Evolutionary conservation across 2,113 vertebrate species (phyloP).

Genomic region (Romanogobio albipinnatus): DNA sequence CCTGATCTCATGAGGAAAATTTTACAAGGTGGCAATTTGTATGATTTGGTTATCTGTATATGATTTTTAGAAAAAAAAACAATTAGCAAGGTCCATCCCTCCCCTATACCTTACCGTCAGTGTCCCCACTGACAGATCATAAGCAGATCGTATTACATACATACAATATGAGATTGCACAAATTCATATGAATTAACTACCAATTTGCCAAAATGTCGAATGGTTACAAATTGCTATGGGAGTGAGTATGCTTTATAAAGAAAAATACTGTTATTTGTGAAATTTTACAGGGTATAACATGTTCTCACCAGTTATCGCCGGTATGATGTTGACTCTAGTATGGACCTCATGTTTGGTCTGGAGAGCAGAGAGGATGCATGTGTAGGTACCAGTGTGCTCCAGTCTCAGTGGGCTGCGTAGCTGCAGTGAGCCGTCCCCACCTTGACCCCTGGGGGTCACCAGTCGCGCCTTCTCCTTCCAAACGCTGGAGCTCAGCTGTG

Average conservation of each 20-base stretch:
- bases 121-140: too few relatives aligned
- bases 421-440: constrained; percentile 72
- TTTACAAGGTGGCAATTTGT: too few relatives aligned
- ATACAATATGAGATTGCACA: too few relatives aligned
- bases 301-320: constrained; percentile 51
- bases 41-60: too few relatives aligned
- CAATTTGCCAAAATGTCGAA: too few relatives aligned
- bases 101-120: too few relatives aligned
- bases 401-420: constrained; percentile 62
- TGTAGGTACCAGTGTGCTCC: constrained; percentile 71
- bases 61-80: too few relatives aligned
- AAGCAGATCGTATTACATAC: too few relatives aligned
- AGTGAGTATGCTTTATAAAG: neutral
- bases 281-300: neutral
- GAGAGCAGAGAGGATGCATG: constrained; percentile 63
- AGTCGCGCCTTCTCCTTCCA: constrained; percentile 67
- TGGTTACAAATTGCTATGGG: too few relatives aligned
- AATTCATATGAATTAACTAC: too few relatives aligned
- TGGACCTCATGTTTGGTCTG: constrained; percentile 63
- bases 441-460: constrained; percentile 54
- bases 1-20: too few relatives aligned
- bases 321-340: constrained; percentile 59
- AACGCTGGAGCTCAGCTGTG: constrained; percentile 20
- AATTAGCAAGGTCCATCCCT: too few relatives aligned
- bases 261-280: neutral